These are phyloP conservation scores for Cyanoramphus novaezelandiae DNA, from an alignment of 2,113 vertebrate genomes.

Conservation along the genomic window DNA sequence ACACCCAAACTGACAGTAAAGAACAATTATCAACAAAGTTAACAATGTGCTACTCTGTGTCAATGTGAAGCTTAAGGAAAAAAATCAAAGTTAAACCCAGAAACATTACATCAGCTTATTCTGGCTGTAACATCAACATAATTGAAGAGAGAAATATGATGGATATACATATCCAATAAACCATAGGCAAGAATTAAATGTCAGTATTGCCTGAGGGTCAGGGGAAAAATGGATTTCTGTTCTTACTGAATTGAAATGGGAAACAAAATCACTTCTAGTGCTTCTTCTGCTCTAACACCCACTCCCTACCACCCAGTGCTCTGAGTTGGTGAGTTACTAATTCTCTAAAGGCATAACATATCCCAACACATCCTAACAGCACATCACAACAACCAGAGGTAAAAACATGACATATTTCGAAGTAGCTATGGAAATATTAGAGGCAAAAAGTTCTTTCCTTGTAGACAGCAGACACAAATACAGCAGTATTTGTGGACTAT, in stretches of 20 bases:
- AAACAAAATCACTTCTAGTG: not conserved
- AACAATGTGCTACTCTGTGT: not conserved
- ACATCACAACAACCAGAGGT: not conserved
- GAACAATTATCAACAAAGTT: not conserved
- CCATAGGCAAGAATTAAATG: not conserved
- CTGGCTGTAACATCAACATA: not conserved
- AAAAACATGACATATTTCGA: not conserved
- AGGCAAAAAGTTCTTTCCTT: not conserved
- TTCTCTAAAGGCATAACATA: not conserved
- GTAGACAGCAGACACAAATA: not conserved
- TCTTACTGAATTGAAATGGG: not conserved
- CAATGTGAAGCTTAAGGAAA: not conserved
- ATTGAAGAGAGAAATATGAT: not conserved
- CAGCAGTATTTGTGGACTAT: not conserved
- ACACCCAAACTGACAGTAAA: not conserved
- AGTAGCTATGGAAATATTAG: not conserved
- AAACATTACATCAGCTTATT: not conserved
- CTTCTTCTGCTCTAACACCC: not conserved
- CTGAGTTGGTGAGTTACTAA: not conserved
- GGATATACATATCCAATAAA: not conserved
- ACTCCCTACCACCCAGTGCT: not conserved
- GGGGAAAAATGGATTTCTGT: not conserved
- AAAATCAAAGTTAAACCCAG: not conserved
- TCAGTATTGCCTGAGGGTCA: not conserved
- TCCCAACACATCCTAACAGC: not conserved